Evolutionary conservation across 2,888 invertebrate genomes (phyloP).

Genomic region (Drosophila meridionalis): DNA sequence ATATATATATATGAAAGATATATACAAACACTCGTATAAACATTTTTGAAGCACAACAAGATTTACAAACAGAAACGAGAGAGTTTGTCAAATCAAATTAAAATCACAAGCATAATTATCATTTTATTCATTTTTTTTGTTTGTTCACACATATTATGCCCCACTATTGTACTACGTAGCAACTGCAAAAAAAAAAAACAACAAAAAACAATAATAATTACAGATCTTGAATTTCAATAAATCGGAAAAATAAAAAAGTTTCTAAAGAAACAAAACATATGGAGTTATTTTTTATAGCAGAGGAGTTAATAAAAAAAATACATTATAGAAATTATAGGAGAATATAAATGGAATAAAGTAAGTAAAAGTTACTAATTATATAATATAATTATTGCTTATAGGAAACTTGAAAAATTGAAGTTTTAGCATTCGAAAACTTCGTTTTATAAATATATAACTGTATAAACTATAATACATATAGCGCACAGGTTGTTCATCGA

Average conservation of each 20-base stretch:
- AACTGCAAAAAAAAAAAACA: constrained; percentile 23
- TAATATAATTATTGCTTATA: too few relatives aligned
- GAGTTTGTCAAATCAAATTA: constrained; percentile 38
- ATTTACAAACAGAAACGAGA: constrained; percentile 48
- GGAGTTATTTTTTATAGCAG: neutral
- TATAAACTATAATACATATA: too few relatives aligned
- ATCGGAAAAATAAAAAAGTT: constrained; percentile 36
- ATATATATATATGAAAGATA: constrained; percentile 19
- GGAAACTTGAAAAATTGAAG: neutral
- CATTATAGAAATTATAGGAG: too few relatives aligned
- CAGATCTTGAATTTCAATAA: constrained; percentile 64
- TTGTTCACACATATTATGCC: constrained; percentile 51
- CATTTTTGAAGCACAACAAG: constrained; percentile 30
- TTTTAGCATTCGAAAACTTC: neutral
- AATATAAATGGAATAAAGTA: neutral
- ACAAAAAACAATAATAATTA: neutral
- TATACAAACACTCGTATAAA: constrained; percentile 34
- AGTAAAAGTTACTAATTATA: too few relatives aligned
- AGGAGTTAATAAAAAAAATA: too few relatives aligned
- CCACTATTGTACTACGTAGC: constrained; percentile 66
- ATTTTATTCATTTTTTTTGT: constrained; percentile 36
- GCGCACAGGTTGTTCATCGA: too few relatives aligned
- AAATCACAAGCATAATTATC: constrained; percentile 37
- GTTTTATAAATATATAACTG: too few relatives aligned
- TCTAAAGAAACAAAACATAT: constrained; percentile 7